Percentiles rank a stretch among this genome's conserved stretches.
Conservation (phyloP, 2,888 invertebrate species). For the Andricus curvator region DNA sequence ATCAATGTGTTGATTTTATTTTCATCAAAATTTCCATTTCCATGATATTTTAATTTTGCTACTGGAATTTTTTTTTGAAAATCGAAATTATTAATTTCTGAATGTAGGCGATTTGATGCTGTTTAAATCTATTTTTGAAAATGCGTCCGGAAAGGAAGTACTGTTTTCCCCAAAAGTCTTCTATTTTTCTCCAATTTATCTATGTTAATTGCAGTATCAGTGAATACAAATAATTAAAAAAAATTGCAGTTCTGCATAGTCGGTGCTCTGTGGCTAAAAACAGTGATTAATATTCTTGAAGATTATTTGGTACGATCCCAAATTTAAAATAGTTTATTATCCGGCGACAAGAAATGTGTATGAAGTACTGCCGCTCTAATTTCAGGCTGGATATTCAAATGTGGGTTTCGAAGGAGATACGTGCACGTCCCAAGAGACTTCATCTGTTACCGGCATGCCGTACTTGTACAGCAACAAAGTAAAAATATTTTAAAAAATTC, state of each 20-base stretch:
- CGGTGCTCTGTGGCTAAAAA: neutral
- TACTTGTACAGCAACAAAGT: conserved; percentile 46
- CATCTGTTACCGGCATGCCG: conserved; percentile 40
- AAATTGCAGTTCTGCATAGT: neutral
- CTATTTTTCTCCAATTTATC: neutral
- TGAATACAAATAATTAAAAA: neutral
- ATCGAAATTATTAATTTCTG: no score
- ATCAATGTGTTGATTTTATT: no score
- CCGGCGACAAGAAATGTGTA: conserved; percentile 7
- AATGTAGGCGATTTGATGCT: no score
- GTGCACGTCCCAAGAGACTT: conserved; percentile 33
- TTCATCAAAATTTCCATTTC: no score
- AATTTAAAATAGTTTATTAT: conserved; percentile 26
- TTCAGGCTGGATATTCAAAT: conserved; percentile 56
- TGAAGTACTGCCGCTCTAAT: conserved; percentile 43
- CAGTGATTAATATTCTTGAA: neutral
- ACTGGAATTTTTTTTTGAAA: no score
- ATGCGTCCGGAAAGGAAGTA: no score
- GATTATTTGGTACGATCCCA: conserved; percentile 4
- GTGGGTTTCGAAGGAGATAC: conserved; percentile 51
- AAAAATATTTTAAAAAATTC: conserved; percentile 7
- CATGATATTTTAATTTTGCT: no score
- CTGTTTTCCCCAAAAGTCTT: no score
- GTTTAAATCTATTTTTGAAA: no score
- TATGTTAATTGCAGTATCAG: neutral